These are phyloP conservation scores for Apogon talboti DNA, from an alignment of 2,797 vertebrate species.

Conservation along the genomic window DNA sequence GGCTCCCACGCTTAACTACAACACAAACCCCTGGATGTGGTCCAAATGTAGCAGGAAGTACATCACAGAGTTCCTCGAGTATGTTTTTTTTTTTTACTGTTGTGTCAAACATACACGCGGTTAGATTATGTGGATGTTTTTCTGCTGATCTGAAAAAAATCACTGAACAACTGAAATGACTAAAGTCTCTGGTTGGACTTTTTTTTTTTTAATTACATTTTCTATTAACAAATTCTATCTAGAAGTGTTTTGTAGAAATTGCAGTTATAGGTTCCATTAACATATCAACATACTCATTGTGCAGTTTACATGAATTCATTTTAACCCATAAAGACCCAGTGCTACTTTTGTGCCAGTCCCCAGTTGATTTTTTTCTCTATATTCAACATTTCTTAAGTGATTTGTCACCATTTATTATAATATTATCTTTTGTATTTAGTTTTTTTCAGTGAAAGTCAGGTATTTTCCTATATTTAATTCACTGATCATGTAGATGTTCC, in stretches of 20 bases:
- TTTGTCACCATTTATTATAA: too few relatives aligned
- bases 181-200: too few relatives aligned
- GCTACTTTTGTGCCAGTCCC: too few relatives aligned
- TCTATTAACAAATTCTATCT: conserved; percentile 2
- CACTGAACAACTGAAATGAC: background rate
- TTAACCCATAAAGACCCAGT: too few relatives aligned
- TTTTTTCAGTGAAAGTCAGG: too few relatives aligned
- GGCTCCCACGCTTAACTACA: conserved; percentile 96
- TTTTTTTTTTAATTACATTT: background rate
- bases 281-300: background rate
- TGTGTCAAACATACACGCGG: conserved; percentile 30
- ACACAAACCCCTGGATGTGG: conserved; percentile 99
- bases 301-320: background rate
- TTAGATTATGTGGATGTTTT: conserved; percentile 13
- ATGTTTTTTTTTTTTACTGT: conserved; percentile 72
- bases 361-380: too few relatives aligned
- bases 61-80: conserved; percentile 99
- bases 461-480: too few relatives aligned
- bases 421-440: too few relatives aligned
- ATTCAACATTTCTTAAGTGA: too few relatives aligned
- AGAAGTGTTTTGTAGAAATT: background rate
- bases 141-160: conserved; percentile 6
- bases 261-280: conserved; percentile 3
- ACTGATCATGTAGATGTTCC: too few relatives aligned
- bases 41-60: conserved; percentile 99